Conservation (phyloP, 2,797 vertebrate genomes). For the Peromyscus melanophrys region DNA sequence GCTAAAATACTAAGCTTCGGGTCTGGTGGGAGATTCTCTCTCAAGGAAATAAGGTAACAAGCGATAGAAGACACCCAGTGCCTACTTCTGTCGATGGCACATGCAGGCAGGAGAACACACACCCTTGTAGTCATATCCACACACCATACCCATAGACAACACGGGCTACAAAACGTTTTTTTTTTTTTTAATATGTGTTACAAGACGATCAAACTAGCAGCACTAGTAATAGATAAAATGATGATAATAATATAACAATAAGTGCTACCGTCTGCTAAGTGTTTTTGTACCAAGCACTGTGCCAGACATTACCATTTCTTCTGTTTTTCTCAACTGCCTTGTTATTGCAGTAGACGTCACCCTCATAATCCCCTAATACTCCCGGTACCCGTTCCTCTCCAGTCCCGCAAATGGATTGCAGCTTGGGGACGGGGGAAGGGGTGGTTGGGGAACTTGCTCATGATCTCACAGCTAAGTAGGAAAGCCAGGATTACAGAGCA, state of each 20-base stretch:
- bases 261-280: constrained; percentile 8
- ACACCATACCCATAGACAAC: neutral
- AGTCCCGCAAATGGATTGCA: neutral
- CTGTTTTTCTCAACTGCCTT: neutral
- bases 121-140: neutral
- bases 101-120: neutral
- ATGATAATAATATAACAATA: too few species aligned
- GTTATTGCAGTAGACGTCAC: neutral
- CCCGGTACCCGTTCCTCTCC: neutral
- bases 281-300: neutral
- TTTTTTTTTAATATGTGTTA: neutral
- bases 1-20: neutral
- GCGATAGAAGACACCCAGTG: neutral
- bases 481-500: constrained; percentile 24
- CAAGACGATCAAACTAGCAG: neutral
- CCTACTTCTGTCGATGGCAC: neutral
- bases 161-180: neutral
- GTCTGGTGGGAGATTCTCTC: neutral
- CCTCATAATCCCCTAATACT: neutral
- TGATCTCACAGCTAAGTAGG: neutral
- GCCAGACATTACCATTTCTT: neutral
- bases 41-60: neutral
- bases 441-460: neutral
- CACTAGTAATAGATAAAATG: neutral
- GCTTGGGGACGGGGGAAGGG: neutral